Evolutionary conservation across 1,140 invertebrate species (phyloP).

Genomic region (Drosophila persimilis): DNA sequence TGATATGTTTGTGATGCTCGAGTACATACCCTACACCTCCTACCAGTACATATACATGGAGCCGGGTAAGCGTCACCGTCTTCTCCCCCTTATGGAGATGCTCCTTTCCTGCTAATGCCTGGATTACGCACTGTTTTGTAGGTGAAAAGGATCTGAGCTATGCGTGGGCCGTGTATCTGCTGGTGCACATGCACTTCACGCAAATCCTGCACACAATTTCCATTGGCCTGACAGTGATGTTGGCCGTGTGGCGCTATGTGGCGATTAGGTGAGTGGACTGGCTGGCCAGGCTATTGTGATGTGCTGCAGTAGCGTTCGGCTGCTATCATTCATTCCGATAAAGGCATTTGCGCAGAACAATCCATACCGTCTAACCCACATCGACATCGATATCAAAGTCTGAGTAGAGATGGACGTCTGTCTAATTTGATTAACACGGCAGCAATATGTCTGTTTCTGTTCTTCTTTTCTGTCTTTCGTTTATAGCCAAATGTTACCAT

Average conservation of each 20-base stretch:
- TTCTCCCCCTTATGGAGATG: no score
- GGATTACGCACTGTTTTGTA: conserved; percentile 19
- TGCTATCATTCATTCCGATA: conserved; percentile 30
- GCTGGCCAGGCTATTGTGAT: background rate
- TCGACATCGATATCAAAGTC: background rate
- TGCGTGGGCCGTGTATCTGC: conserved; percentile 88
- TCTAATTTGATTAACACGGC: conserved; percentile 53
- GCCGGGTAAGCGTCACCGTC: conserved; percentile 51
- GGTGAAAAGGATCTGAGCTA: conserved; percentile 86
- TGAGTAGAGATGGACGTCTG: conserved; percentile 26
- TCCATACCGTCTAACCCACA: conserved; percentile 13
- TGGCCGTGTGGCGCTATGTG: conserved; percentile 86
- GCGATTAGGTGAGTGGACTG: conserved; percentile 76
- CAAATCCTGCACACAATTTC: conserved; percentile 93
- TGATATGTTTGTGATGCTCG: conserved; percentile 94
- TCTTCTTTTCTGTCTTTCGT: conserved; percentile 49
- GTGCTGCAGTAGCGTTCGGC: background rate
- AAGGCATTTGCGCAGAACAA: background rate
- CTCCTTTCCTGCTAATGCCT: no score
- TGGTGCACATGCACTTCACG: conserved; percentile 92
- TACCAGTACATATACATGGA: conserved; percentile 88
- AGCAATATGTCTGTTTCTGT: conserved; percentile 64
- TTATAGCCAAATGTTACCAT: conserved; percentile 81
- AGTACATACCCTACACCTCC: conserved; percentile 92
- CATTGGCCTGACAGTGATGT: conserved; percentile 92